These are phyloP conservation scores for Malurus melanocephalus DNA, from an alignment of 2,113 vertebrate genomes.

Conservation along the genomic window DNA sequence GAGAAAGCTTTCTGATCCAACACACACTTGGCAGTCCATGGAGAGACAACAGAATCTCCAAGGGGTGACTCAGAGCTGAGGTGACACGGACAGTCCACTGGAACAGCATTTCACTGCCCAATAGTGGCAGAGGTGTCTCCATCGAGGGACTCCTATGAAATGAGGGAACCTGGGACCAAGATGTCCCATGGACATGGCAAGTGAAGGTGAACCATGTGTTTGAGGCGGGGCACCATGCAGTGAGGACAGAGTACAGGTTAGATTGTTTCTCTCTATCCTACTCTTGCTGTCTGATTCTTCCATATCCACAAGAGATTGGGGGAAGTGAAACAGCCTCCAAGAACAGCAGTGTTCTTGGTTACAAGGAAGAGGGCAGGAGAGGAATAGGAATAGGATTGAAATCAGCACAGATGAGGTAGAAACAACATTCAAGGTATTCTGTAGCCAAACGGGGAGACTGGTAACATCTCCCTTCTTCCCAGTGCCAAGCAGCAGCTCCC, in stretches of 20 bases:
- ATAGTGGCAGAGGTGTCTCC: background rate
- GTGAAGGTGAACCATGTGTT: background rate
- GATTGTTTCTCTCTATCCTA: background rate
- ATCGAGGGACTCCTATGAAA: background rate
- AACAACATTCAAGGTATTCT: background rate
- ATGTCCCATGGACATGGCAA: background rate
- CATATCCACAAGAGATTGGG: background rate
- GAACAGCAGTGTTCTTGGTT: background rate
- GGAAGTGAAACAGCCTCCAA: background rate
- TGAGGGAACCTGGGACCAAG: background rate
- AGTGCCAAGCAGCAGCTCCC: background rate
- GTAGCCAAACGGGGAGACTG: background rate
- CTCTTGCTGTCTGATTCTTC: background rate
- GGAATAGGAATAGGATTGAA: background rate
- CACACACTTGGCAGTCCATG: background rate
- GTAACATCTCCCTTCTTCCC: background rate
- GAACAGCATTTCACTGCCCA: background rate
- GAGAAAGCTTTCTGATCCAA: background rate
- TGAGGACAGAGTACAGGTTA: background rate
- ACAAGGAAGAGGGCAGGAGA: background rate
- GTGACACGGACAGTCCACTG: background rate
- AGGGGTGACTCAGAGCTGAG: background rate
- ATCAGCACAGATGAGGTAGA: background rate
- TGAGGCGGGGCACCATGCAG: fast-evolving
- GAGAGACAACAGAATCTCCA: background rate